Evolutionary conservation across 2,888 invertebrate species (phyloP).

Genomic region (Eristalis intricaria): DNA sequence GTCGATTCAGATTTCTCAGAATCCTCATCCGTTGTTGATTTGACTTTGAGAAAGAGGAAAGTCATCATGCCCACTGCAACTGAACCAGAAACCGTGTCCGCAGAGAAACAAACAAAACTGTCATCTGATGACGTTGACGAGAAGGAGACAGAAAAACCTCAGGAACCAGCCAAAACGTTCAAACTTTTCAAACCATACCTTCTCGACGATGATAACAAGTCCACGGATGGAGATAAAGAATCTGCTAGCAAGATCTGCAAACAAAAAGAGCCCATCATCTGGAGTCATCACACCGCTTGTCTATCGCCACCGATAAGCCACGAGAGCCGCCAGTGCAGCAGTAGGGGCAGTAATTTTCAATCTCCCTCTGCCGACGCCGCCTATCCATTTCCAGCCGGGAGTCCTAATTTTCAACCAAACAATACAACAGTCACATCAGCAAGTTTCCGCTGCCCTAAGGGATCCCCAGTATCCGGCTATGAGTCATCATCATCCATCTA

Average conservation of each 20-base stretch:
- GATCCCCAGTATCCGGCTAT: slow-evolving; percentile 80
- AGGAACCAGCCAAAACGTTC: slow-evolving; percentile 82
- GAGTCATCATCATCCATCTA: slow-evolving; percentile 81
- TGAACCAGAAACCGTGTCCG: slow-evolving; percentile 46
- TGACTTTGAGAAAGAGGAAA: slow-evolving; percentile 78
- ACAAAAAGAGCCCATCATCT: slow-evolving; percentile 78
- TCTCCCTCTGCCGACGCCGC: slow-evolving; percentile 73
- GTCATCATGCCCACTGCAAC: slow-evolving; percentile 62
- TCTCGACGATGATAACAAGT: slow-evolving; percentile 84
- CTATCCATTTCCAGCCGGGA: slow-evolving; percentile 77
- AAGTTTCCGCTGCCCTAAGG: slow-evolving; percentile 81
- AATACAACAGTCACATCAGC: slow-evolving; percentile 77
- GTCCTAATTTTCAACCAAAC: slow-evolving; percentile 77
- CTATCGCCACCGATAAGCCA: slow-evolving; percentile 72
- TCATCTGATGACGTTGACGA: slow-evolving; percentile 42
- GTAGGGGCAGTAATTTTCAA: slow-evolving; percentile 75
- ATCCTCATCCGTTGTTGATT: slow-evolving; percentile 75
- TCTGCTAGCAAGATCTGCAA: slow-evolving; percentile 68
- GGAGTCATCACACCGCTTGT: slow-evolving; percentile 78
- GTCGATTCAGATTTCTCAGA: slow-evolving; percentile 64
- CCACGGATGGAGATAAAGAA: slow-evolving; percentile 54
- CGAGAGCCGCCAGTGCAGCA: slow-evolving; percentile 61
- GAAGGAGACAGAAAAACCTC: slow-evolving; percentile 38
- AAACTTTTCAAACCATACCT: slow-evolving; percentile 91
- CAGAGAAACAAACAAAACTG: slow-evolving; percentile 77